Conservation (phyloP, 2,113 vertebrate genomes). For the Calypte anna region DNA sequence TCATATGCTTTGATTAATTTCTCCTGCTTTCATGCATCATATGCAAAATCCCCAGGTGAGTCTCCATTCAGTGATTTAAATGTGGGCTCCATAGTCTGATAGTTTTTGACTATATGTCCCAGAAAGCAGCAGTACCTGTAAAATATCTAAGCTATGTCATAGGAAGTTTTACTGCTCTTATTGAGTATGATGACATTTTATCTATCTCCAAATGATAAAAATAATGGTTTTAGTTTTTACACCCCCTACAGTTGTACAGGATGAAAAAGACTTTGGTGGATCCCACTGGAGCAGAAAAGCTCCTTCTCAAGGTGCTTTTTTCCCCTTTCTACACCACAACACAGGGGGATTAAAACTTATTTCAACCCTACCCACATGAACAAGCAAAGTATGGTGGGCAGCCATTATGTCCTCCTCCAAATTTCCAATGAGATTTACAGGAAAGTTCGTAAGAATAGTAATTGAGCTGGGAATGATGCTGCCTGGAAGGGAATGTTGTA, state of each 20-base stretch:
- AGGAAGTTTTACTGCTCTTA: background rate
- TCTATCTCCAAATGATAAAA: background rate
- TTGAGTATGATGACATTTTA: background rate
- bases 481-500: background rate
- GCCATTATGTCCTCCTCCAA: background rate
- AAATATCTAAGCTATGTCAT: background rate
- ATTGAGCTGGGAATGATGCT: background rate
- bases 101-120: background rate
- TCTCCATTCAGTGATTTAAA: conserved; percentile 12
- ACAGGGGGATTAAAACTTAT: background rate
- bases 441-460: background rate
- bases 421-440: background rate
- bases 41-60: conserved; percentile 96
- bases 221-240: background rate
- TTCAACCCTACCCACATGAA: background rate
- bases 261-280: background rate
- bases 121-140: background rate
- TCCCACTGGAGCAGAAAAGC: background rate
- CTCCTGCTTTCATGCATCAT: conserved; percentile 98
- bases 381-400: background rate
- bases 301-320: background rate
- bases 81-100: background rate
- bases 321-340: background rate
- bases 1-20: conserved; percentile 98
- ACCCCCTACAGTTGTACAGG: background rate